A percentile compares a stretch with the other conserved stretches of the same genome.
phyloP scores from a whole-genome alignment of 2,888 invertebrate genomes.

The Drosophila mayaguana region DNA sequence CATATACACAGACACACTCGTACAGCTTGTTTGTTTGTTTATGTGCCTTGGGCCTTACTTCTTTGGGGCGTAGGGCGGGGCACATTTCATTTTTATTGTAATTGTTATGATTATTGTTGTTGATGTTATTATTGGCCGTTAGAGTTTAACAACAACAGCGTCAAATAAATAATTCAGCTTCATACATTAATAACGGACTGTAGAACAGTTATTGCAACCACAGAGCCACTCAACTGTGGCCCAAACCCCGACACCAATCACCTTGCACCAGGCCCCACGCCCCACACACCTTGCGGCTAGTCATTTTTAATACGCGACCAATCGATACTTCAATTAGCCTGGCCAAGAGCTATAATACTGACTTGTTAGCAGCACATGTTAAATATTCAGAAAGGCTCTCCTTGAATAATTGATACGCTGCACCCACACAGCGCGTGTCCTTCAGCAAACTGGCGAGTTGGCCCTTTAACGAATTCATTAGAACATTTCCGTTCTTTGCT shows the following conservation, averaged over 20 bases:
- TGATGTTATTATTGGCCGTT: constrained; percentile 27
- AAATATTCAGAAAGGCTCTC: background rate
- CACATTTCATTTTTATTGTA: constrained; percentile 58
- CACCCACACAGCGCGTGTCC: constrained; percentile 5
- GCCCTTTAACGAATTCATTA: background rate
- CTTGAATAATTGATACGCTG: constrained; percentile 1
- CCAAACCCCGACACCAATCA: background rate
- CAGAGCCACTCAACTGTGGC: constrained; percentile 1
- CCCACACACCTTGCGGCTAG: constrained; percentile 19
- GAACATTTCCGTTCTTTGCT: background rate
- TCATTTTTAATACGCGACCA: constrained; percentile 35
- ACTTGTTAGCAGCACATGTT: constrained; percentile 21
- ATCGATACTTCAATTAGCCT: constrained; percentile 39
- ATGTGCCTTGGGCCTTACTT: constrained; percentile 6
- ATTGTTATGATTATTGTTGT: constrained; percentile 61
- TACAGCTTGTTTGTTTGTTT: background rate
- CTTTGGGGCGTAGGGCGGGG: constrained; percentile 1
- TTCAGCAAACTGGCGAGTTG: background rate
- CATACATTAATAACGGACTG: constrained; percentile 52
- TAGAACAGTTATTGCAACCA: constrained; percentile 19
- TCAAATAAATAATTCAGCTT: constrained; percentile 69
- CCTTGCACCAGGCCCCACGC: constrained; percentile 7
- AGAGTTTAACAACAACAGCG: constrained; percentile 37
- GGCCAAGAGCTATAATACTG: constrained; percentile 4
- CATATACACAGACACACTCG: background rate